These are phyloP conservation scores for Pseudobourletiella spinata DNA, from an alignment of 1,140 invertebrate species.

Conservation along the genomic window DNA sequence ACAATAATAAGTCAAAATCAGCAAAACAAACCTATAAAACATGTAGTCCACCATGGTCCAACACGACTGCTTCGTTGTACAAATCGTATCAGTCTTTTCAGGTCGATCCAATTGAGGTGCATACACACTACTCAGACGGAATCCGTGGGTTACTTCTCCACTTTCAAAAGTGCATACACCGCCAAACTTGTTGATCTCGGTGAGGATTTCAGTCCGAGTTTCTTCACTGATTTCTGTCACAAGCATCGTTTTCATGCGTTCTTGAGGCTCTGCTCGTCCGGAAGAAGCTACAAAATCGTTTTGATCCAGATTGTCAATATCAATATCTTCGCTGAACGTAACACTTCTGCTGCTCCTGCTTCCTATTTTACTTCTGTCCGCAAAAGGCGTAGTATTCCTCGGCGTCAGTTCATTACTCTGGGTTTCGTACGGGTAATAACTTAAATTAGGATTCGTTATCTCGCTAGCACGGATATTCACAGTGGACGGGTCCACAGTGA, in stretches of 20 bases:
- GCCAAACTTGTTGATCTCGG: background rate
- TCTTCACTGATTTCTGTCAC: background rate
- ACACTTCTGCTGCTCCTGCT: background rate
- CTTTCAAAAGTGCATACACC: constrained; percentile 24
- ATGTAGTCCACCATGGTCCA: constrained; percentile 78
- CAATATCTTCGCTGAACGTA: background rate
- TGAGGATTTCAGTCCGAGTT: background rate
- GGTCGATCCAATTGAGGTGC: constrained; percentile 31
- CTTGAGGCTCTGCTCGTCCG: too few relatives aligned
- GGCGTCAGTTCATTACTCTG: background rate
- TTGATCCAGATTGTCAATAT: background rate
- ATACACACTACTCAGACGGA: constrained; percentile 41
- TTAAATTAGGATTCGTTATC: background rate
- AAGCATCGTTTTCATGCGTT: background rate
- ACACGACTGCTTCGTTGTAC: constrained; percentile 60
- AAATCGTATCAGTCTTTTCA: constrained; percentile 43
- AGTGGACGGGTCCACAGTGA: constrained; percentile 6
- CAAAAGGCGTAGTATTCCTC: background rate
- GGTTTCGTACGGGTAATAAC: background rate
- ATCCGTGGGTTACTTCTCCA: constrained; percentile 38
- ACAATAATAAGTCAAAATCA: constrained; percentile 15
- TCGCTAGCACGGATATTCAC: background rate
- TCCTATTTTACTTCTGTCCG: background rate
- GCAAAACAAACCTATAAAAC: constrained; percentile 51
- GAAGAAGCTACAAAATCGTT: too few relatives aligned